These are phyloP conservation scores for Nannoperca australis DNA, from an alignment of 2,797 vertebrate genomes.

Conservation along the genomic window DNA sequence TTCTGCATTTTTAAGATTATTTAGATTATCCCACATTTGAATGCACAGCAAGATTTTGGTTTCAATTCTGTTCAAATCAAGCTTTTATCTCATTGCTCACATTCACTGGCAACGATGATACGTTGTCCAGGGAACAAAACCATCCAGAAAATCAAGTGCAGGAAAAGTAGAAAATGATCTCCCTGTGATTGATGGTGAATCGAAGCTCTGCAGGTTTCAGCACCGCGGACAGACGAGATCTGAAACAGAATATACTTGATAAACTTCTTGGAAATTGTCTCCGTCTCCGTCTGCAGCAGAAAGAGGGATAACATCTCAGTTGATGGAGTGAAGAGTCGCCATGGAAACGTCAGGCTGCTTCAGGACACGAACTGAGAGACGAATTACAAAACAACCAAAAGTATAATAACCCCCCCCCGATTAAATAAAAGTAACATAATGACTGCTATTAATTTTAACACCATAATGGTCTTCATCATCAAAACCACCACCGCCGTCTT, in stretches of 20 bases:
- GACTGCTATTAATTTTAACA: conserved; percentile 23
- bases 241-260: too few species aligned
- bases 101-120: neutral
- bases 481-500: neutral
- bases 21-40: neutral
- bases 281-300: conserved; percentile 1
- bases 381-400: conserved; percentile 54
- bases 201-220: neutral
- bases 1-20: neutral
- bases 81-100: neutral
- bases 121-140: neutral
- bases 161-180: neutral
- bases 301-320: conserved; percentile 49
- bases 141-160: neutral
- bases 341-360: conserved; percentile 71
- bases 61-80: too few species aligned
- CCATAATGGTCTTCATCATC: neutral
- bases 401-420: conserved; percentile 24
- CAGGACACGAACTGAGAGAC: conserved; percentile 48
- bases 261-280: conserved; percentile 5
- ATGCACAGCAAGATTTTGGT: neutral
- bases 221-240: neutral
- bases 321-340: conserved; percentile 58
- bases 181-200: neutral
- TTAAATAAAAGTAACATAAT: conserved; percentile 8